Evolutionary conservation across 2,797 vertebrate genomes (phyloP).

Genomic region (Lutjanus argentimaculatus): DNA sequence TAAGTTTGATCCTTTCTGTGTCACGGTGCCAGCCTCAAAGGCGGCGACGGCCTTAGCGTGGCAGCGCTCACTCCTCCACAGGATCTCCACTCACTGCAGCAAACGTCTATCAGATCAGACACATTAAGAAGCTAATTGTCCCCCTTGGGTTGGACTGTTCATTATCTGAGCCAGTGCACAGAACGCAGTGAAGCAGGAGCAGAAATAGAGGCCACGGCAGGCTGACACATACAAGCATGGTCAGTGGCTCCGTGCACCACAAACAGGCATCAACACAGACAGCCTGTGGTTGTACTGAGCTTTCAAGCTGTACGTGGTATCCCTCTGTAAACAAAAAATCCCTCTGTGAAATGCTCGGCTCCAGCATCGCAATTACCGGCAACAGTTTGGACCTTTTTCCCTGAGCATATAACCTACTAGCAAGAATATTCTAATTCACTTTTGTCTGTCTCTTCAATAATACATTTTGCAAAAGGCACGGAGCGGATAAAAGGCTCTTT

Average conservation of each 20-base stretch:
- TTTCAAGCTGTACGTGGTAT: conserved; percentile 22
- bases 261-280: conserved; percentile 46
- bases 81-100: conserved; percentile 60
- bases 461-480: conserved; percentile 39
- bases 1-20: conserved; percentile 59
- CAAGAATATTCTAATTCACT: conserved; percentile 52
- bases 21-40: conserved; percentile 36
- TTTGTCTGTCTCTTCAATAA: conserved; percentile 48
- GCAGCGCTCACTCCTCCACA: conserved; percentile 47
- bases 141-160: conserved; percentile 74
- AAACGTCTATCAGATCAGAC: conserved; percentile 77
- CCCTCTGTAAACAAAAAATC: conserved; percentile 57
- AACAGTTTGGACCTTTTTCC: conserved; percentile 6
- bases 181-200: conserved; percentile 62
- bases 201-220: conserved; percentile 50
- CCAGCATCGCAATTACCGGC: conserved; percentile 33
- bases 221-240: conserved; percentile 56
- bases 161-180: conserved; percentile 73
- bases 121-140: conserved; percentile 81
- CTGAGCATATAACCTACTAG: conserved; percentile 33
- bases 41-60: conserved; percentile 25
- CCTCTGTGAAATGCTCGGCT: conserved; percentile 37
- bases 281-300: conserved; percentile 48
- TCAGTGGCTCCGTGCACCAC: conserved; percentile 43
- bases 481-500: conserved; percentile 34